Evolutionary conservation across 2,888 invertebrate species (phyloP).

Genomic region (Cryptocephalus moraei): DNA sequence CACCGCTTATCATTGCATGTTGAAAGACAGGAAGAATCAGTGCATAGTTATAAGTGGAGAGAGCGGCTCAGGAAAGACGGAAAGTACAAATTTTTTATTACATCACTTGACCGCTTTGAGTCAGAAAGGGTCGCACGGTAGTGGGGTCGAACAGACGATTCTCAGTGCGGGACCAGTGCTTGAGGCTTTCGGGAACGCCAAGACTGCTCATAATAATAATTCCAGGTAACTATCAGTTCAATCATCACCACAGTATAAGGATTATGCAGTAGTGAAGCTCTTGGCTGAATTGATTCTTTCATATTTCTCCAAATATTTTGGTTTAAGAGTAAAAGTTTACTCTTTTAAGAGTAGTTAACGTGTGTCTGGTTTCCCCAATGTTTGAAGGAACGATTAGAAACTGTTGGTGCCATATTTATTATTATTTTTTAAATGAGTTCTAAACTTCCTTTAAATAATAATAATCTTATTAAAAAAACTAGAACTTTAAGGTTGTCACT

Average conservation of each 20-base stretch:
- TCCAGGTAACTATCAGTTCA: slow-evolving; percentile 39
- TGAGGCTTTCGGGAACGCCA: slow-evolving; percentile 98
- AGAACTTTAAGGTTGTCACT: too few relatives aligned
- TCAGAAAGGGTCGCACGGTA: slow-evolving; percentile 88
- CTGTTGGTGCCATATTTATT: too few relatives aligned
- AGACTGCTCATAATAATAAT: slow-evolving; percentile 95
- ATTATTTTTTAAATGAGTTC: too few relatives aligned
- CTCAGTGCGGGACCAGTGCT: slow-evolving; percentile 91
- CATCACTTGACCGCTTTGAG: slow-evolving; percentile 91
- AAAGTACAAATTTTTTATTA: slow-evolving; percentile 89
- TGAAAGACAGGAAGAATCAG: slow-evolving; percentile 80
- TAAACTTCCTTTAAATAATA: too few relatives aligned
- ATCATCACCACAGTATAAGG: background rate
- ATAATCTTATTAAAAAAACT: too few relatives aligned
- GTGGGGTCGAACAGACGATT: slow-evolving; percentile 95
- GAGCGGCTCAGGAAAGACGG: slow-evolving; percentile 94
- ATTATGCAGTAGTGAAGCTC: too few relatives aligned
- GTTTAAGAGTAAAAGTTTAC: too few relatives aligned
- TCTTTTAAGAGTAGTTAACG: too few relatives aligned
- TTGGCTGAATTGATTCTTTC: too few relatives aligned
- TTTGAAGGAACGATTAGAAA: too few relatives aligned
- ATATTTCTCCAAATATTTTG: too few relatives aligned
- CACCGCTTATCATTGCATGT: slow-evolving; percentile 89
- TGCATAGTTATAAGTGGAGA: slow-evolving; percentile 95
- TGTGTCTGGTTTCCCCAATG: too few relatives aligned